A percentile compares a stretch with the other conserved stretches of the same genome.
Conservation (phyloP, 1,140 invertebrate genomes). For the Trichonephila clavipes region DNA sequence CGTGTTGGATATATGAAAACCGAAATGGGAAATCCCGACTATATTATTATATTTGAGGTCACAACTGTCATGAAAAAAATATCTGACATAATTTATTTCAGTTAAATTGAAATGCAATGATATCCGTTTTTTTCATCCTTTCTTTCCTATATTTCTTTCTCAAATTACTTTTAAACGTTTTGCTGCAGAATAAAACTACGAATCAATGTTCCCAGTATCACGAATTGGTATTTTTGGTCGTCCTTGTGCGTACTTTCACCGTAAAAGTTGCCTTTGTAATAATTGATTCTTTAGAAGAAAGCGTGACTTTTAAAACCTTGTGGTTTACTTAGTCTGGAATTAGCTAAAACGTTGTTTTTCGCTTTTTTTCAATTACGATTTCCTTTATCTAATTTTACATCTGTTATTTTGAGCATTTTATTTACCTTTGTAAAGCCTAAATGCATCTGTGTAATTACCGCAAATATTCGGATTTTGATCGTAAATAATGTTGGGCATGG, state of each 20-base stretch:
- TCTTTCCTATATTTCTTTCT: not conserved
- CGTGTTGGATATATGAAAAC: not conserved
- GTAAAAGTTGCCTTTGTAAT: not conserved
- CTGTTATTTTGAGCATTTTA: not conserved
- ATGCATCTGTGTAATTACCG: not conserved
- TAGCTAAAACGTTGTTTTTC: not conserved
- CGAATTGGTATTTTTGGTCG: not conserved
- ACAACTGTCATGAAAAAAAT: not conserved
- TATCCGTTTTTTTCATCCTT: not conserved
- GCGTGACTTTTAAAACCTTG: not conserved
- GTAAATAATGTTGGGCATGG: not conserved
- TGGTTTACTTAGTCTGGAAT: not conserved
- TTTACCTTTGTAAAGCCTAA: not conserved
- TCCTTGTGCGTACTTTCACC: not conserved
- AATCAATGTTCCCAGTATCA: not conserved
- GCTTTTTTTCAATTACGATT: too few relatives aligned
- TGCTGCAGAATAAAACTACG: not conserved
- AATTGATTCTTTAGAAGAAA: not conserved
- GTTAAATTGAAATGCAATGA: not conserved
- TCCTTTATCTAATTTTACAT: not conserved
- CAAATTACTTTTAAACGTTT: not conserved
- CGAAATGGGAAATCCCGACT: not conserved
- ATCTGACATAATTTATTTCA: not conserved
- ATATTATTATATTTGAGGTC: constrained; percentile 10
- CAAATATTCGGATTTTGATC: not conserved